Percentiles rank a stretch among this genome's conserved stretches.
phyloP scores from a whole-genome alignment of 2,888 invertebrate species.

The Tridacna gigas region DNA sequence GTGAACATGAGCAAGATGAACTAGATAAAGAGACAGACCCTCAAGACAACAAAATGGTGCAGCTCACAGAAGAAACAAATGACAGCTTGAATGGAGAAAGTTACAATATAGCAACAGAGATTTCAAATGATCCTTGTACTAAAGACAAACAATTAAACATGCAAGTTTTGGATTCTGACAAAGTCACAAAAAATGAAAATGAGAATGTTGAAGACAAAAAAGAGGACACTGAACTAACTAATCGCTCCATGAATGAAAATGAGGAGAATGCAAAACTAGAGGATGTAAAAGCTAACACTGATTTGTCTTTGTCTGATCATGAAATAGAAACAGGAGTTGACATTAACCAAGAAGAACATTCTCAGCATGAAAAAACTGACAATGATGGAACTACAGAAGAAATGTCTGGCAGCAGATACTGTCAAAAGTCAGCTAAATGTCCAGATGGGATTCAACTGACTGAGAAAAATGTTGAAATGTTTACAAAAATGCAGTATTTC shows the following conservation, averaged over 20 bases:
- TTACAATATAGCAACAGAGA: neutral
- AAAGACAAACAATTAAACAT: no score
- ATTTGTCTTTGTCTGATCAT: neutral
- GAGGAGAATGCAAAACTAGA: neutral
- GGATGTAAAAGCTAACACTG: neutral
- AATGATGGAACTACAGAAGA: no score
- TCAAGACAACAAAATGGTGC: constrained; percentile 3
- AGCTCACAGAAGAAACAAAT: neutral
- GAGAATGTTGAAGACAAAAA: neutral
- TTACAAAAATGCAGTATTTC: constrained; percentile 12
- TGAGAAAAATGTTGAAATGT: constrained; percentile 10
- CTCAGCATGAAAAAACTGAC: no score
- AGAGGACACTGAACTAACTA: neutral
- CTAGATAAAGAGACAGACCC: neutral
- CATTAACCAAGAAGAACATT: no score
- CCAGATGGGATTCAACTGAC: neutral
- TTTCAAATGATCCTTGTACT: no score
- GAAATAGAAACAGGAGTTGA: neutral
- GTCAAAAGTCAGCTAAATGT: no score
- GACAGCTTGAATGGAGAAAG: neutral
- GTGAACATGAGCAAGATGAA: neutral
- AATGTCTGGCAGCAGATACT: no score
- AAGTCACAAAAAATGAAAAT: neutral
- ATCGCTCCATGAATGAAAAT: neutral
- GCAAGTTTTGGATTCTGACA: no score